Evolutionary conservation across 1,140 invertebrate genomes (phyloP).

Genomic region (Fopius arisanus): DNA sequence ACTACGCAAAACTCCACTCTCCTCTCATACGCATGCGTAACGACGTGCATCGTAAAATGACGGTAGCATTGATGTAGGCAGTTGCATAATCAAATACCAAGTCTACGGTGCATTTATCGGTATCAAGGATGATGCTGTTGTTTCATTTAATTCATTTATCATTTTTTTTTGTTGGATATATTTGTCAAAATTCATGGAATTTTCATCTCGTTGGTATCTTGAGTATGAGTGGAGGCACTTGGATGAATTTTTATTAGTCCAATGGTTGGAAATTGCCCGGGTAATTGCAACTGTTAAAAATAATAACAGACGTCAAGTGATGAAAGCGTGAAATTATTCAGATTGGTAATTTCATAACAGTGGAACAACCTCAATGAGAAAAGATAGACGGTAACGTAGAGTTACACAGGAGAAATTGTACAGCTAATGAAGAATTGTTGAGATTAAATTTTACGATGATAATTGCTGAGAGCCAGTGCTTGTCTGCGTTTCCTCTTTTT

Average conservation of each 20-base stretch:
- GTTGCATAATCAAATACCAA: constrained; percentile 23
- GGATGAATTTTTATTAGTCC: neutral
- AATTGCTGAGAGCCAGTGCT: neutral
- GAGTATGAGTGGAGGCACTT: too few relatives aligned
- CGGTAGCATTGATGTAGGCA: neutral
- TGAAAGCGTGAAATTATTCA: constrained; percentile 27
- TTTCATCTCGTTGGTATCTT: too few relatives aligned
- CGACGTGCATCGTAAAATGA: neutral
- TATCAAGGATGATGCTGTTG: too few relatives aligned
- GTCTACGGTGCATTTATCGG: too few relatives aligned
- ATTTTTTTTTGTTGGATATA: too few relatives aligned
- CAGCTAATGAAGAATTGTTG: constrained; percentile 25
- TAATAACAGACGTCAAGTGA: neutral
- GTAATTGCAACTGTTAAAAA: neutral
- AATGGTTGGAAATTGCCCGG: constrained; percentile 9
- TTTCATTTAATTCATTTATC: too few relatives aligned
- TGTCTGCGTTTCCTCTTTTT: neutral
- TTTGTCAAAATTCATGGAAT: too few relatives aligned
- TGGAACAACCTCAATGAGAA: neutral
- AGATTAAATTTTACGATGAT: constrained; percentile 12
- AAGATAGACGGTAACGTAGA: neutral
- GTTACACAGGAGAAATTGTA: constrained; percentile 18
- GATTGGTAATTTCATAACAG: constrained; percentile 20
- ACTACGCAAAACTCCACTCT: neutral
- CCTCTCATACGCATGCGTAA: neutral